Conservation (phyloP, 2,113 vertebrate species). For the Vulpes ferrilata region DNA sequence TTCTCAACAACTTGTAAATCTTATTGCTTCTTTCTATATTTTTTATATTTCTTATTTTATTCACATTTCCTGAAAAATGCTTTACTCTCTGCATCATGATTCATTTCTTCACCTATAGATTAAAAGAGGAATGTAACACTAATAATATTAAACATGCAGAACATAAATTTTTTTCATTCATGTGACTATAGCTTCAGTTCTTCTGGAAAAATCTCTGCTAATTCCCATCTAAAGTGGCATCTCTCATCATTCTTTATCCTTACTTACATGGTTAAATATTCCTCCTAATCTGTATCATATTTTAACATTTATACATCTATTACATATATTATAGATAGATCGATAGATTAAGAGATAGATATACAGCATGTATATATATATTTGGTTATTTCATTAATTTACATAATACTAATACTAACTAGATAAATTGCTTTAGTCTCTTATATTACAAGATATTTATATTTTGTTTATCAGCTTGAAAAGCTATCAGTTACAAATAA, state of each 20-base stretch:
- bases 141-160: background rate
- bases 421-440: background rate
- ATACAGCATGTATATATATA: background rate
- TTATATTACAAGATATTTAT: background rate
- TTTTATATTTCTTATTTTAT: background rate
- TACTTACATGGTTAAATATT: background rate
- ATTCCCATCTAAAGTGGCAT: background rate
- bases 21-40: background rate
- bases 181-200: background rate
- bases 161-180: background rate
- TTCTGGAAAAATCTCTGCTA: slow-evolving; percentile 16
- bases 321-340: background rate
- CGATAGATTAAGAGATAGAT: too few relatives aligned
- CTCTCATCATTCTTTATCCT: background rate
- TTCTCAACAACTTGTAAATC: background rate
- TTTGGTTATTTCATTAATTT: background rate
- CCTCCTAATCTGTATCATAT: background rate
- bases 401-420: background rate
- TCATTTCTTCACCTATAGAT: background rate
- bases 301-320: background rate
- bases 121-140: background rate
- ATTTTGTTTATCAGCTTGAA: background rate
- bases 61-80: background rate
- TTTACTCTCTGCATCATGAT: background rate
- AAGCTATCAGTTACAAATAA: background rate